Base-by-base conservation (phyloP, 2,797 vertebrate species). In the Alexandromys oeconomus region DNA sequence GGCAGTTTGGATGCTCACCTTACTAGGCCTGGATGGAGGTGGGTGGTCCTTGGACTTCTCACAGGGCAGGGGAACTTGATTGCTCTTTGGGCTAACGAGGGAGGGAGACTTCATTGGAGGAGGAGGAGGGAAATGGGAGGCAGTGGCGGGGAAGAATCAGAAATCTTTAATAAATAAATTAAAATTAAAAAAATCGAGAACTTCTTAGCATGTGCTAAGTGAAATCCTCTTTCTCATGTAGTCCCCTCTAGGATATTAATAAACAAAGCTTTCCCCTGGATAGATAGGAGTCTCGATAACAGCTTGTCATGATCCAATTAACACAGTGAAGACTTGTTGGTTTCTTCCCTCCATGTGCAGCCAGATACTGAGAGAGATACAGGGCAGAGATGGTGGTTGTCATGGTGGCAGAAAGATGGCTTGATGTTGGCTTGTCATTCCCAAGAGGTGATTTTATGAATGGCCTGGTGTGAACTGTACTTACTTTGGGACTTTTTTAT, bases 191-290 rank as follows among this genome's bases (percentile, higher is more conserved):
- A 40, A 40, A 40, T 40, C 40, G 34, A 71, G 34, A 57, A 57
- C 11, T 73, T 73, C 25, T 57, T 87, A 31, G 48, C 25, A 13
- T 37, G 67, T 54, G n/a, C 34, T 57, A 12, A 57, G 25, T 73
- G 25, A 51, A 57, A 10, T 12, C 40, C 3, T 57, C n/a, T 46
- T 54, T 34, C 23, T 87, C 48, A 40, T 29, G n/a, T 19, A 1
- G 54, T 57, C 17, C 5, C 9, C 15, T 73, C 14, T 51, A 29
- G 43, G 61, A 34, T 48, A 84, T 89, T 87, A 37, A 59, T 78
- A 92, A 74, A 43, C 61, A 89, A 3, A 78, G 13, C 69, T 89
- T 96, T 76, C 40, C 51, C 84, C 84, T 92, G 46, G 12, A 59
- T 80, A 46, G 65, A 29, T 73, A 40, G 40, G 29, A 67, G 6